Evolutionary conservation across 2,113 vertebrate genomes (phyloP), one percentile per base, ranked within the genome.

Genomic region (Aphelocoma coerulescens): DNA sequence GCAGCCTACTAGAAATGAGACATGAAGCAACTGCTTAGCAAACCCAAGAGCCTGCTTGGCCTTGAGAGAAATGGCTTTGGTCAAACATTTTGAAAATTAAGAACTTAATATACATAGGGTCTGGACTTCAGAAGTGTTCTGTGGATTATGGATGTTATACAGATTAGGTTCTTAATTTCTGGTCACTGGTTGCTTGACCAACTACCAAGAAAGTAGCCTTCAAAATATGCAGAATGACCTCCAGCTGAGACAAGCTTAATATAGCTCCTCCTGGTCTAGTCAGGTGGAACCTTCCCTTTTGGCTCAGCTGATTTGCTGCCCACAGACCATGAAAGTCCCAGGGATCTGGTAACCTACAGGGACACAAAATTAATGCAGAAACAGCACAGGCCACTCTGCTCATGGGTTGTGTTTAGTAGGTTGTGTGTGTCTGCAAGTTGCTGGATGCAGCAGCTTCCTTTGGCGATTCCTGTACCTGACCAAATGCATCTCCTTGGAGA

Each of bases 171-270:
- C 62, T 79, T 93, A 79, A 76, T 94, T 94, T 97, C 88, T 96
- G 49, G 58, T 84, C 54, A 54, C 73, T 11, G 8, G 85, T 93
- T 94, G 86, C 83, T 95, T 97, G 95, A 96, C 73, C 86, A 93
- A 63, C 66, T 91, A 92, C 83, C 89, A 92, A 76, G 77, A 92
- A 92, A 91, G 86, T 88, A 96, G 93, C 92, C 92, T 96, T 94
- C 80, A 93, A 95, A 96, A 87, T 91, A 94, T 87, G 86, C 93
- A 94, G 92, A 93, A 87, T 96, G 96, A 96, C 96, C 91, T 96
- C 96, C 91, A 96, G 92, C 96, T 93, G 96, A 95, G 96, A 92
- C 88, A 89, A 68, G 73, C 96, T 97, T 97, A 95, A 97, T 97
- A 94, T 95, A 96, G 95, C 95, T 96, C 88, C 88, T 93, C 27